Percentiles rank a stretch among this genome's conserved stretches.
Conservation (phyloP, 2,888 invertebrate genomes). For the Galeopsomyia nigrocyanea region DNA sequence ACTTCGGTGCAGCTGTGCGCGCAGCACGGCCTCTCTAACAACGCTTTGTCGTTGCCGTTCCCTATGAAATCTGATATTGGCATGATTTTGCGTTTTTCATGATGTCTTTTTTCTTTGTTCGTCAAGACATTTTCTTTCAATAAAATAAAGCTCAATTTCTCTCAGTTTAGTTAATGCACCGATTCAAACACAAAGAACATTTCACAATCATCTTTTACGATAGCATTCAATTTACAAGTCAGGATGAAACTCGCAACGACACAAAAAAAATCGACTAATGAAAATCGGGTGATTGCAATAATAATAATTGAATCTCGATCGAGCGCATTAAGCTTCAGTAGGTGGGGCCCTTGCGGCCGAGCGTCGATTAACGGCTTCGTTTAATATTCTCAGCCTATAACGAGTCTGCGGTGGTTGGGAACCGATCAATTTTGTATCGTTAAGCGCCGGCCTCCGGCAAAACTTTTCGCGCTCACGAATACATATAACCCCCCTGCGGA, state of each 20-base stretch:
- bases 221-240: too few species aligned
- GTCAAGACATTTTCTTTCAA: too few species aligned
- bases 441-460: conserved; percentile 19
- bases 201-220: too few species aligned
- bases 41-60: not conserved
- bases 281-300: conserved; percentile 14
- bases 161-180: too few species aligned
- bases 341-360: conserved; percentile 22
- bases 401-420: conserved; percentile 34
- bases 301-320: conserved; percentile 36
- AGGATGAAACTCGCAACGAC: not conserved
- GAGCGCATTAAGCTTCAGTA: not conserved
- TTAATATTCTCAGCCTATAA: conserved; percentile 41
- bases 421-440: conserved; percentile 42
- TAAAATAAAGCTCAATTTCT: too few species aligned
- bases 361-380: conserved; percentile 42
- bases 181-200: too few species aligned
- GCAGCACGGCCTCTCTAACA: not conserved
- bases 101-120: too few species aligned
- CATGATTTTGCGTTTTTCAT: too few species aligned
- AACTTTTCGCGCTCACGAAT: too few species aligned
- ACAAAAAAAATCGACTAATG: conserved; percentile 30
- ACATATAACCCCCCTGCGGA: too few species aligned
- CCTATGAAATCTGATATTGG: conserved; percentile 7
- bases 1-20: conserved; percentile 1